Percentiles rank a stretch among this genome's conserved stretches.
These are phyloP conservation scores for Hypothenemus hampei DNA, from an alignment of 1,140 invertebrate genomes.

Conservation along the genomic window DNA sequence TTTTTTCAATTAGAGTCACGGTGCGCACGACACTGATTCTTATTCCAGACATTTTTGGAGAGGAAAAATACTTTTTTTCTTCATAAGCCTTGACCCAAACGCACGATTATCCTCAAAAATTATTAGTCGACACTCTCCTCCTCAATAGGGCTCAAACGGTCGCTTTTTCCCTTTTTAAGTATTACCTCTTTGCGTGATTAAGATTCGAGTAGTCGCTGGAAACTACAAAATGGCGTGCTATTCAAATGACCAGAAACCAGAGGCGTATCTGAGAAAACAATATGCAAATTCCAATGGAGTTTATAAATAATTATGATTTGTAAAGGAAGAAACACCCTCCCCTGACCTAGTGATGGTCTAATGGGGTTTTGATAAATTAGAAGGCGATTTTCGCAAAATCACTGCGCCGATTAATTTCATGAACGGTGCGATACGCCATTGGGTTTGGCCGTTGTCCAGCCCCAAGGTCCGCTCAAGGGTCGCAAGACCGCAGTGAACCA, in stretches of 20 bases:
- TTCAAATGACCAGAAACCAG: conserved; percentile 22
- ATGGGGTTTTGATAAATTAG: too few relatives aligned
- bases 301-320: conserved; percentile 10
- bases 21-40: too few relatives aligned
- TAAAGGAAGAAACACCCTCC: not conserved
- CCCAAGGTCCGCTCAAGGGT: conserved; percentile 6
- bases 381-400: too few relatives aligned
- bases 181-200: conserved; percentile 31
- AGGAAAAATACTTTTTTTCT: not conserved
- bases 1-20: too few relatives aligned
- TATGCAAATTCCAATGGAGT: not conserved
- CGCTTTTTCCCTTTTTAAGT: conserved; percentile 20
- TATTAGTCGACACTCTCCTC: not conserved
- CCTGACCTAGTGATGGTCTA: too few relatives aligned
- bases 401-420: too few relatives aligned
- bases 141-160: conserved; percentile 1
- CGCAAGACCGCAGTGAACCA: conserved; percentile 22
- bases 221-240: conserved; percentile 32
- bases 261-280: too few relatives aligned
- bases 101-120: conserved; percentile 6
- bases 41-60: too few relatives aligned
- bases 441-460: conserved; percentile 23
- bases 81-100: conserved; percentile 4
- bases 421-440: conserved; percentile 4
- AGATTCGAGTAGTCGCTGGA: conserved; percentile 19